A percentile compares a stretch with the other conserved stretches of the same genome.
phyloP scores from a whole-genome alignment of 2,113 vertebrate genomes.

The Leuciscus idus region DNA sequence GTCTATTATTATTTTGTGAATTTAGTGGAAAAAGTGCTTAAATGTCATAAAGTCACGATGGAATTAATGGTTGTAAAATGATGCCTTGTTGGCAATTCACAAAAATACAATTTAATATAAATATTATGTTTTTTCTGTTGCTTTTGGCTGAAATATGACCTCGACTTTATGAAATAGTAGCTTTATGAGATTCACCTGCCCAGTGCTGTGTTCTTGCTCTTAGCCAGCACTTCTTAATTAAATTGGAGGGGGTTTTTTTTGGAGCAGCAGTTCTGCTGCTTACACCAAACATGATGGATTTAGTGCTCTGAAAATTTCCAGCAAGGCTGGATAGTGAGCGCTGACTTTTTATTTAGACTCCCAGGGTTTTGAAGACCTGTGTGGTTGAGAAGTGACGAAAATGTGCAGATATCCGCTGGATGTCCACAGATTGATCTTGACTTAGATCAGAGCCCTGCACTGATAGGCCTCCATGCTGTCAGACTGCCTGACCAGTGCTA shows the following conservation, averaged over 20 bases:
- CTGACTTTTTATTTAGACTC: slow-evolving; percentile 53
- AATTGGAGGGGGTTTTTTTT: slow-evolving; percentile 55
- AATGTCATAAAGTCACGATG: background rate
- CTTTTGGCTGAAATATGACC: no score
- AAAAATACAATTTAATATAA: background rate
- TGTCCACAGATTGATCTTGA: slow-evolving; percentile 61
- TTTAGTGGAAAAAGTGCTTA: background rate
- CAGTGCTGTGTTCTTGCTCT: slow-evolving; percentile 36
- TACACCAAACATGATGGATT: slow-evolving; percentile 45
- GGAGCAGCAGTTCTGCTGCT: slow-evolving; percentile 50
- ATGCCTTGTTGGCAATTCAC: background rate
- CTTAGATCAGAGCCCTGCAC: slow-evolving; percentile 60
- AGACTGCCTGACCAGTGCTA: slow-evolving; percentile 47
- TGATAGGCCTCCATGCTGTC: slow-evolving; percentile 51
- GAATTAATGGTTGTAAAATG: background rate
- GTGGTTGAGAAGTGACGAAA: slow-evolving; percentile 66
- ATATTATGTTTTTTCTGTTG: background rate
- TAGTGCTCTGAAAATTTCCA: slow-evolving; percentile 51
- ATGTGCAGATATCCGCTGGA: slow-evolving; percentile 62
- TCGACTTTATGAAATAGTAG: background rate
- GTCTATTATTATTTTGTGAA: no score
- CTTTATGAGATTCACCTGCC: background rate
- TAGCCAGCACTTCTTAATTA: slow-evolving; percentile 59
- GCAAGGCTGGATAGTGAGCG: slow-evolving; percentile 39
- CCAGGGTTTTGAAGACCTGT: slow-evolving; percentile 57